These are phyloP conservation scores for Dendrocopos noguchii DNA, from an alignment of 2,113 vertebrate species.

Conservation along the genomic window DNA sequence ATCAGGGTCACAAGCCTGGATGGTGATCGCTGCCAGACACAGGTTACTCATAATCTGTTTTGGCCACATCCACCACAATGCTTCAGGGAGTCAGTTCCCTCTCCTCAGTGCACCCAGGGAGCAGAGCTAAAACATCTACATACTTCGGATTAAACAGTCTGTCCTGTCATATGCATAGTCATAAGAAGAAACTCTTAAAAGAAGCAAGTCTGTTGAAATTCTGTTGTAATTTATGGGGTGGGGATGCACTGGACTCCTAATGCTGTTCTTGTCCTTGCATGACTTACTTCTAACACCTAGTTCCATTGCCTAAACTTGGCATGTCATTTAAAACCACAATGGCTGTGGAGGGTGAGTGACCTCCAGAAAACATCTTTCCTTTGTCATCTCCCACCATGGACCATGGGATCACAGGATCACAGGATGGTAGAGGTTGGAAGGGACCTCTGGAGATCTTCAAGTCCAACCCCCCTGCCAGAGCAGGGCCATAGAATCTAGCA, in stretches of 20 bases:
- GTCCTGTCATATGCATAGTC: background rate
- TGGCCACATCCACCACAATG: background rate
- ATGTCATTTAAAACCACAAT: background rate
- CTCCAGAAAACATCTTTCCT: background rate
- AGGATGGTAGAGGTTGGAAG: no score
- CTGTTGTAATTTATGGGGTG: background rate
- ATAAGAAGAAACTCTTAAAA: background rate
- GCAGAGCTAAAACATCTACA: background rate
- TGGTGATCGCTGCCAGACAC: background rate
- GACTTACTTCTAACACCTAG: background rate
- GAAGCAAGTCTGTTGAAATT: background rate
- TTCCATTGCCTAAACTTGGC: background rate
- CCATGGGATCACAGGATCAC: no score
- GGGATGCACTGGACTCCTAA: background rate
- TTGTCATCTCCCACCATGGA: background rate
- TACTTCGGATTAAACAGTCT: background rate
- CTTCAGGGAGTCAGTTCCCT: background rate
- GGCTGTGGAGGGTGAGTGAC: background rate
- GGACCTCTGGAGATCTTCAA: no score
- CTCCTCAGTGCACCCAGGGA: background rate
- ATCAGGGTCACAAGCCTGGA: background rate
- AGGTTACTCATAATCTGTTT: background rate
- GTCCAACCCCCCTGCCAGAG: no score
- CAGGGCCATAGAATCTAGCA: no score
- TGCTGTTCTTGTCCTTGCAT: background rate